Percentiles rank a stretch among this genome's conserved stretches.
phyloP scores from a whole-genome alignment of 2,797 vertebrate species.

The Jordanella pulchra region DNA sequence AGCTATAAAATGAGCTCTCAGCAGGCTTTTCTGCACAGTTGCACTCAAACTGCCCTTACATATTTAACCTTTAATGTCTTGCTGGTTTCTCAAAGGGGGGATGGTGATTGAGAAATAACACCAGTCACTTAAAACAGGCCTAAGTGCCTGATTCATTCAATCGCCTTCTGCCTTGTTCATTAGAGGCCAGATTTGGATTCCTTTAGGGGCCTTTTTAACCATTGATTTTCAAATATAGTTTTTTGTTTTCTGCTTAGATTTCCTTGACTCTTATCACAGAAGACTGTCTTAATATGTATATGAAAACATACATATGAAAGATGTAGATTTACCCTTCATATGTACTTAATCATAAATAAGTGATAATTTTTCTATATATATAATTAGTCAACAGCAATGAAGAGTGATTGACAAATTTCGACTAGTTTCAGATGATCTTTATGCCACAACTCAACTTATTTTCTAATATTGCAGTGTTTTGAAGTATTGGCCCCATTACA shows the following conservation, averaged over 20 bases:
- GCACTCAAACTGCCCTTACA: slow-evolving; percentile 60
- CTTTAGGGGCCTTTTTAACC: neutral
- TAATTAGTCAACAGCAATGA: no score
- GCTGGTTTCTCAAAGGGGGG: slow-evolving; percentile 23
- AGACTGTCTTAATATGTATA: no score
- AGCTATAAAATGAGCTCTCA: slow-evolving; percentile 60
- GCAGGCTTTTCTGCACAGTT: slow-evolving; percentile 68
- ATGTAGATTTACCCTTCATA: no score
- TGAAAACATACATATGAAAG: no score
- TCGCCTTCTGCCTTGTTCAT: slow-evolving; percentile 12
- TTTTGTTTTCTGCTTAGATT: neutral
- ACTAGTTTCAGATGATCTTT: no score
- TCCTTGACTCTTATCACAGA: no score
- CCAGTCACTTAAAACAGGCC: slow-evolving; percentile 48
- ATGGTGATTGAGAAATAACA: slow-evolving; percentile 38
- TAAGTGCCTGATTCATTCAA: slow-evolving; percentile 33
- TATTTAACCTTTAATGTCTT: slow-evolving; percentile 66
- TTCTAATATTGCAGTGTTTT: no score
- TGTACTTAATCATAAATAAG: no score
- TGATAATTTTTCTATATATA: no score
- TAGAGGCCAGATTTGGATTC: neutral
- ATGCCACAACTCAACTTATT: no score
- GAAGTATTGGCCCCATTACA: no score
- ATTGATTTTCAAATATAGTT: accelerated
- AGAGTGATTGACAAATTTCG: no score